Evolutionary conservation across 2,888 invertebrate genomes (phyloP).

Genomic region (Litoditis marina): DNA sequence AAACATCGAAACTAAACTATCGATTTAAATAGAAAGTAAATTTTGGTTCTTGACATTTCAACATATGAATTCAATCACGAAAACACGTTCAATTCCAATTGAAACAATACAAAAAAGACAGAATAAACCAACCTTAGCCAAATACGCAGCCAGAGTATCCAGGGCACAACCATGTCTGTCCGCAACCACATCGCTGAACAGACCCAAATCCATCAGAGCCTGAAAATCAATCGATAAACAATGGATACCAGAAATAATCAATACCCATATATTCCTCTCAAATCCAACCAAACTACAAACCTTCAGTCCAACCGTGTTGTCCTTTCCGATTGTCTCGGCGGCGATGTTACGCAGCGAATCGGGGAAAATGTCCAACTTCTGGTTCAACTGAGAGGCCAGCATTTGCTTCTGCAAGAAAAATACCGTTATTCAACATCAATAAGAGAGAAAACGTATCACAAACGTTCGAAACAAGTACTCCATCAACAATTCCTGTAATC

Average conservation of each 20-base stretch:
- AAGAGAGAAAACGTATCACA: no score
- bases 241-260: constrained; percentile 22
- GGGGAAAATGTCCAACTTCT: constrained; percentile 83
- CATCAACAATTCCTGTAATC: background rate
- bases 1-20: no score
- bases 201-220: constrained; percentile 70
- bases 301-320: constrained; percentile 46
- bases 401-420: constrained; percentile 77
- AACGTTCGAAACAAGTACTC: no score
- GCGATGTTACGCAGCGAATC: constrained; percentile 85
- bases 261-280: constrained; percentile 4
- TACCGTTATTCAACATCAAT: no score
- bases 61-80: no score
- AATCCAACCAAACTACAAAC: background rate
- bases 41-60: no score
- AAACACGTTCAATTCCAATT: background rate
- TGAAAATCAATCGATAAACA: no score
- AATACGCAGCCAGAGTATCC: constrained; percentile 85
- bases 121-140: constrained; percentile 44
- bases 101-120: background rate
- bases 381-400: constrained; percentile 79
- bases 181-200: constrained; percentile 78
- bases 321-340: constrained; percentile 74
- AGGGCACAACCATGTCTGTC: constrained; percentile 79
- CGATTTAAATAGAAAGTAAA: background rate